Evolutionary conservation across 2,113 vertebrate species (phyloP).

Genomic region (Gambusia affinis): DNA sequence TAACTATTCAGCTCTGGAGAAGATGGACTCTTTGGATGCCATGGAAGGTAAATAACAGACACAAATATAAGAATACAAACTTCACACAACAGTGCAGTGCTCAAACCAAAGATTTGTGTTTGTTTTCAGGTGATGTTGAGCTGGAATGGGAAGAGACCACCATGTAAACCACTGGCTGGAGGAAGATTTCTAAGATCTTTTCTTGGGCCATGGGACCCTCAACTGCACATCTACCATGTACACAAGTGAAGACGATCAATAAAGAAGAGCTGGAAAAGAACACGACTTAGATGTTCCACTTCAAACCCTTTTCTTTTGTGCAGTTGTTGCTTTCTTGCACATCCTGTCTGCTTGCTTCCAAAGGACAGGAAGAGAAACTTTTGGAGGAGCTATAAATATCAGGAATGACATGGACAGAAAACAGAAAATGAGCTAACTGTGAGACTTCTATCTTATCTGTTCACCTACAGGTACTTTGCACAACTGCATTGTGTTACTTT

Average conservation of each 20-base stretch:
- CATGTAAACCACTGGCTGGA: conserved; percentile 83
- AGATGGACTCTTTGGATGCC: conserved; percentile 98
- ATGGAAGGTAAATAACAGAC: conserved; percentile 90
- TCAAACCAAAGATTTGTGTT: conserved; percentile 34
- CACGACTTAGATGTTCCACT: conserved; percentile 27
- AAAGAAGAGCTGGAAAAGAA: conserved; percentile 20
- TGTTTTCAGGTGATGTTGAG: conserved; percentile 91
- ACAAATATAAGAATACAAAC: neutral
- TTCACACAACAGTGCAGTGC: neutral
- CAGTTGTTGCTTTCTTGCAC: conserved; percentile 33
- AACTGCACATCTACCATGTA: neutral
- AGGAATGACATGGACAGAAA: conserved; percentile 8
- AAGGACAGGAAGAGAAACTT: conserved; percentile 31
- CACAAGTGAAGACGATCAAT: conserved; percentile 1
- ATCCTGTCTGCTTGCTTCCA: conserved; percentile 34
- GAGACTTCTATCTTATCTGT: conserved; percentile 31
- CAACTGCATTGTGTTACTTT: conserved; percentile 47
- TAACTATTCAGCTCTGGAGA: conserved; percentile 96
- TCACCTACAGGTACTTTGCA: conserved; percentile 55
- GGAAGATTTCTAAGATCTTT: conserved; percentile 7
- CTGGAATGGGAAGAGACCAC: conserved; percentile 99
- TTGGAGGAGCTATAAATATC: conserved; percentile 17
- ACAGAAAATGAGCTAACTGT: conserved; percentile 13
- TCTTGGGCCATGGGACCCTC: neutral
- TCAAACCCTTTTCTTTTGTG: conserved; percentile 30